A percentile compares a stretch with the other conserved stretches of the same genome.
Evolutionary conservation across 2,888 invertebrate species (phyloP).

Genomic region (Bombyx huttoni): DNA sequence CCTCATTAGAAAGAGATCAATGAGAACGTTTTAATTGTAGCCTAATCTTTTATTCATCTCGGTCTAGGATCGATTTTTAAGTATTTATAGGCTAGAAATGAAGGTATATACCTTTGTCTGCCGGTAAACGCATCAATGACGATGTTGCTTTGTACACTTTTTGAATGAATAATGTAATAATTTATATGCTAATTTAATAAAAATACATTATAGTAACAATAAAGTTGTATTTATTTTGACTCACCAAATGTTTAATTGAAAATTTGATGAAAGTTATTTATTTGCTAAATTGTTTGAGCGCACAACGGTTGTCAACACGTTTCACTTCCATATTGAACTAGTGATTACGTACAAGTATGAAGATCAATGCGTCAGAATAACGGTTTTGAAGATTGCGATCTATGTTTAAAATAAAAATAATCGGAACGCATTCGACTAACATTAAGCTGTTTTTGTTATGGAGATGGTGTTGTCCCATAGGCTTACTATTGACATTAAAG

Average conservation of each 20-base stretch:
- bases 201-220: conserved; percentile 5
- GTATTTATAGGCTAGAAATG: conserved; percentile 17
- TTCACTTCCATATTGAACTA: conserved; percentile 63
- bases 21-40: conserved; percentile 20
- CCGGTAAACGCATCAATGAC: conserved; percentile 38
- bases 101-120: conserved; percentile 24
- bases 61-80: conserved; percentile 16
- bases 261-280: conserved; percentile 49
- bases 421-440: conserved; percentile 4
- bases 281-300: conserved; percentile 51
- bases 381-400: conserved; percentile 4
- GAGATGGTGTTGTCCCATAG: too few species aligned
- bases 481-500: too few species aligned
- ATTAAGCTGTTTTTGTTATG: too few species aligned
- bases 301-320: conserved; percentile 58
- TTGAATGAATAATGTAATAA: conserved; percentile 5
- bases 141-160: conserved; percentile 23
- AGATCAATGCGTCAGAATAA: conserved; percentile 4
- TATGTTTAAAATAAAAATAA: background rate
- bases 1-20: conserved; percentile 16
- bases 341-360: conserved; percentile 20
- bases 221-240: conserved; percentile 25
- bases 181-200: conserved; percentile 8
- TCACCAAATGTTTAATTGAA: conserved; percentile 44
- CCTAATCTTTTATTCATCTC: conserved; percentile 24